Evolutionary conservation across 1,140 invertebrate genomes (phyloP).

Genomic region (Drosophila ohnishii): DNA sequence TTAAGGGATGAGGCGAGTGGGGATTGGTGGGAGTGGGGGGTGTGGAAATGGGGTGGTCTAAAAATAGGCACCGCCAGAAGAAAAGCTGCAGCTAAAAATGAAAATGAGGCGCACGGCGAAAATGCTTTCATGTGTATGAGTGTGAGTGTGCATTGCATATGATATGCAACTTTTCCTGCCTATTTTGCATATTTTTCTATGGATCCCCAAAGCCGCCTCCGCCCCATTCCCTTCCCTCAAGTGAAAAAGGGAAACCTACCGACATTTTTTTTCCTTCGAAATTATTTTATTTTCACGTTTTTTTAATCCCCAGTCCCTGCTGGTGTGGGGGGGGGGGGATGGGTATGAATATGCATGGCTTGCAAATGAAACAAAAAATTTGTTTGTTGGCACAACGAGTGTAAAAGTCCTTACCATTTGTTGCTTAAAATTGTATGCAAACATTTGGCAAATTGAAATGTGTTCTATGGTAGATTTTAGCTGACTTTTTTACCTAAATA

Average conservation of each 20-base stretch:
- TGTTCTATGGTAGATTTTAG: background rate
- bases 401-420: slow-evolving; percentile 14
- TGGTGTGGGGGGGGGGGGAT: background rate
- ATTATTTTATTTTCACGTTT: slow-evolving; percentile 63
- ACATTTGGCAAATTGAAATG: slow-evolving; percentile 37
- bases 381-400: background rate
- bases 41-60: slow-evolving; percentile 15
- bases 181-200: slow-evolving; percentile 67
- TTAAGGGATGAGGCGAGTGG: slow-evolving; percentile 15
- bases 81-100: slow-evolving; percentile 44
- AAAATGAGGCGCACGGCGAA: slow-evolving; percentile 45
- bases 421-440: slow-evolving; percentile 32
- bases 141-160: slow-evolving; percentile 37
- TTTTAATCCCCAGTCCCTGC: background rate
- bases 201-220: slow-evolving; percentile 18
- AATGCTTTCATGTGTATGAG: slow-evolving; percentile 41
- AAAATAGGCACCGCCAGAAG: slow-evolving; percentile 52
- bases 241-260: slow-evolving; percentile 54
- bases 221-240: background rate
- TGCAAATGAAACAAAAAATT: slow-evolving; percentile 42
- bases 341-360: slow-evolving; percentile 38
- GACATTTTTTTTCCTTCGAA: slow-evolving; percentile 41
- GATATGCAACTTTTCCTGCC: slow-evolving; percentile 63
- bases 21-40: too few relatives aligned
- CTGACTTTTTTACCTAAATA: background rate